Conservation (phyloP, 2,797 vertebrate genomes). For the Loris lydekkerianus region DNA sequence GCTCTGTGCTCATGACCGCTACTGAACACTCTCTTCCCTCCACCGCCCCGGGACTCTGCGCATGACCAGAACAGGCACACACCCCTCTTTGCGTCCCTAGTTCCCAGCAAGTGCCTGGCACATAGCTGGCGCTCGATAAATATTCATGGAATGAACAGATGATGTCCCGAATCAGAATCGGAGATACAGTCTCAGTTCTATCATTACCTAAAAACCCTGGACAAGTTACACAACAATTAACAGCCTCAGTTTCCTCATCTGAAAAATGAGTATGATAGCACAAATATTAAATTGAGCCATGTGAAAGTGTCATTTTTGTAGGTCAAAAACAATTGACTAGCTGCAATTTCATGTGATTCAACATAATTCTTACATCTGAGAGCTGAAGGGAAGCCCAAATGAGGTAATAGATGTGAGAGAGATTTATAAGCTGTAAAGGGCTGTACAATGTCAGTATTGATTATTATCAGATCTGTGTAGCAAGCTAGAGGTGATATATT, state of each 20-base stretch:
- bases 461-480: background rate
- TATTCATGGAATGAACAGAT: too few species aligned
- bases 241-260: background rate
- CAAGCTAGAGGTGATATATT: background rate
- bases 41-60: rapidly evolving
- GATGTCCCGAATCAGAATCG: background rate
- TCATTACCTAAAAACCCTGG: background rate
- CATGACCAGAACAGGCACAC: rapidly evolving
- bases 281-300: background rate
- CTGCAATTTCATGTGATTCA: background rate
- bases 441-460: background rate
- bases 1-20: rapidly evolving
- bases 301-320: background rate
- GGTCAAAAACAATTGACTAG: background rate
- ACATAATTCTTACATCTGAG: background rate
- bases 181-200: background rate
- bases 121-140: background rate
- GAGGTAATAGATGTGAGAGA: background rate
- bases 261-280: background rate
- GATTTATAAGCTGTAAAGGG: background rate
- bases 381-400: background rate
- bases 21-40: rapidly evolving
- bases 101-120: background rate
- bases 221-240: background rate
- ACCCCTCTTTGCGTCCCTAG: background rate